phyloP scores from a whole-genome alignment of 2,113 vertebrate species.

The Catagonus wagneri region DNA sequence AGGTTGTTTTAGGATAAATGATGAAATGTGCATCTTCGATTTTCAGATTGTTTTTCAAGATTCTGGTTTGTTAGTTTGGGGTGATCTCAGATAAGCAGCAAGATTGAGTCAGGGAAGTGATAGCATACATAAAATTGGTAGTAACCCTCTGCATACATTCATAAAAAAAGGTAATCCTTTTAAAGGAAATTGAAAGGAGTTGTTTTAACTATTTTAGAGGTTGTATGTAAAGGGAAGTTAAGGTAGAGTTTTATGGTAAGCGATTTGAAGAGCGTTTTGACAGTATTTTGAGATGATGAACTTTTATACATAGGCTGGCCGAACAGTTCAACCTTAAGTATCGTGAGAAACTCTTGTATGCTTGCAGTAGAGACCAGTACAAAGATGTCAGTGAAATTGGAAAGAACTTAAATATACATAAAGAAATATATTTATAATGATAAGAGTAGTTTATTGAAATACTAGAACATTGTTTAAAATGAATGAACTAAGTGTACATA shows the following conservation, averaged over 20 bases:
- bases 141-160: not conserved
- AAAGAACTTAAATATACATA: not conserved
- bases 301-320: not conserved
- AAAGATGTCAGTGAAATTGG: slow-evolving; percentile 20
- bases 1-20: slow-evolving; percentile 37
- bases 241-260: not conserved
- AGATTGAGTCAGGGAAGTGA: not conserved
- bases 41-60: slow-evolving; percentile 30
- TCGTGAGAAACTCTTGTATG: not conserved
- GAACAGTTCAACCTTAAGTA: not conserved
- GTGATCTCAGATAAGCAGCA: slow-evolving; percentile 4
- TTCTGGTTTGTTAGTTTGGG: slow-evolving; percentile 6
- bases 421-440: not conserved
- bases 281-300: slow-evolving; percentile 26
- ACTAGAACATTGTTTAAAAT: slow-evolving; percentile 43
- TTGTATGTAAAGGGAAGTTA: slow-evolving; percentile 1
- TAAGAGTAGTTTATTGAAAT: not conserved
- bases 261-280: slow-evolving; percentile 1
- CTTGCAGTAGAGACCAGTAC: not conserved
- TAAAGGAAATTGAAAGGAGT: not conserved
- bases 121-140: not conserved
- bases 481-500: not conserved
- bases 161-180: not conserved
- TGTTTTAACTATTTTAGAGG: not conserved
- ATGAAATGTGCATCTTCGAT: not conserved